Conservation (phyloP, 2,888 invertebrate species). For the Eupithecia vulgata region DNA sequence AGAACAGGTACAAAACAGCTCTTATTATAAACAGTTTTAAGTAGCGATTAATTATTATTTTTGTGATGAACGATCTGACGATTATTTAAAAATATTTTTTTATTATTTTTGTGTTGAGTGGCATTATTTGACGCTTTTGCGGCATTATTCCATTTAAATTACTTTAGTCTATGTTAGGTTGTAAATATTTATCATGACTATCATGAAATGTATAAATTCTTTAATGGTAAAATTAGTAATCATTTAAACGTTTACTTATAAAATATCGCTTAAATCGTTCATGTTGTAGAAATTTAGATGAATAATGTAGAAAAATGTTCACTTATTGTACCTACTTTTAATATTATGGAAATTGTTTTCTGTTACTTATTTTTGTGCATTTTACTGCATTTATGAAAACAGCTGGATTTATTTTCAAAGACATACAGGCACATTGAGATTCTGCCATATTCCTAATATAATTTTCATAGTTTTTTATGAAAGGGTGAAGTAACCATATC, state of each 20-base stretch:
- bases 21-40: conserved; percentile 45
- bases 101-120: conserved; percentile 50
- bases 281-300: conserved; percentile 77
- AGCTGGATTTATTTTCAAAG: conserved; percentile 15
- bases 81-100: conserved; percentile 44
- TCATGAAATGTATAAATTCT: conserved; percentile 71
- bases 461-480: conserved; percentile 38
- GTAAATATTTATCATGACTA: conserved; percentile 78
- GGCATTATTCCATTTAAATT: conserved; percentile 42
- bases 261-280: conserved; percentile 75
- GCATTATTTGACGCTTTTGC: conserved; percentile 44
- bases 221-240: conserved; percentile 64
- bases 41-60: conserved; percentile 39
- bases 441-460: not conserved
- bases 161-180: conserved; percentile 47
- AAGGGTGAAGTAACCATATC: conserved; percentile 78
- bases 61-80: conserved; percentile 62
- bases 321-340: conserved; percentile 39
- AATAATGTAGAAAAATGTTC: conserved; percentile 60
- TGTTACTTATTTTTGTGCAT: conserved; percentile 40
- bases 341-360: conserved; percentile 41
- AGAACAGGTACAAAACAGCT: conserved; percentile 42
- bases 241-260: conserved; percentile 71
- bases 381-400: conserved; percentile 45
- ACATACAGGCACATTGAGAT: not conserved